Base-by-base conservation (phyloP, 1,140 invertebrate genomes). In the Chironomus tepperi region DNA sequence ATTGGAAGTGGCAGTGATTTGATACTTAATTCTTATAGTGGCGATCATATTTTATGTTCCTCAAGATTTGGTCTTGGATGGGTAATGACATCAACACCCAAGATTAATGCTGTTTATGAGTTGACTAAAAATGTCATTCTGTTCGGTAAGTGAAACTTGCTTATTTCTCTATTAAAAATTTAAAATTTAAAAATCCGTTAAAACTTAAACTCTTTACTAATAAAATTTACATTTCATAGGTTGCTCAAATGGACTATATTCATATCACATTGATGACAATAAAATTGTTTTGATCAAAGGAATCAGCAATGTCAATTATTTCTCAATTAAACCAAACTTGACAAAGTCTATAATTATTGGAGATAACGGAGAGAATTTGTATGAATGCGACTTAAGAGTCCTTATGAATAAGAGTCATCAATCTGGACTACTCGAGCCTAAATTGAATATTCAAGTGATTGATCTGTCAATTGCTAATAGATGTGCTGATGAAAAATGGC, bases 291-390 rank as follows among this genome's bases (percentile, higher is more conserved):
- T 86, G 74, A 89, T 93, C 75, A 83, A 86, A 1, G 90, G 90
- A 1, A 84, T 90, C 18, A 85, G 85, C 73, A 84, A 84, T 67
- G 86, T 93, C 2, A 87, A 89, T 75, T 88, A 89, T 76, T 85
- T 93, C 43, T 83, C 86, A 1, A 78, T 88, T 12, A 84, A 90
- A 57, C 78, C 83, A 10, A 82, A 85, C 2, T 78, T 91, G 15
- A 85, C 86, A 65, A 79, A 87, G 21, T 87, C 87, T n/a, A 79
- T 92, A 34, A 86, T 91, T 83, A 89, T 90, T 76, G 87, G 86
- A 42, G 88, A 89, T 1, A 84, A 86, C 75, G 87, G 88, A n/a
- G 85, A 89, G 47, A 83, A 85, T 42, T 79, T 93, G 1, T 86
- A 90, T 10, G 85, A 85, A 18, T 88, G 88, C 77, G 87, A 90